Conservation (phyloP, 1,140 invertebrate genomes). For the Achroia grisella region DNA sequence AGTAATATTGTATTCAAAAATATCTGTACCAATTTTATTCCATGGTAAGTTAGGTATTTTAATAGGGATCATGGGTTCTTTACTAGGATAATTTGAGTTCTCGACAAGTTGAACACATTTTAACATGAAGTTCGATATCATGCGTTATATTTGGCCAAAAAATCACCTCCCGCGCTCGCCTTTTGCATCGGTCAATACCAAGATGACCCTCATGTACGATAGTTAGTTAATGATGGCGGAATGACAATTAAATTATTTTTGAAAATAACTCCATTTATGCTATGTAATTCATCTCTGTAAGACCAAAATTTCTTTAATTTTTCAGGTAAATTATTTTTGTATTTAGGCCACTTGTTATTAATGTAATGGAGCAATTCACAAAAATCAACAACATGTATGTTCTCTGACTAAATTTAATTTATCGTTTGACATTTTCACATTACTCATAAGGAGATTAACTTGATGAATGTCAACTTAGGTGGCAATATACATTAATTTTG, state of each 20-base stretch:
- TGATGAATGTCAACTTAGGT: conserved; percentile 8
- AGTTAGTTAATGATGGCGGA: conserved; percentile 26
- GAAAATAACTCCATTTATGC: conserved; percentile 14
- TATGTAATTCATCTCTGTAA: conserved; percentile 16
- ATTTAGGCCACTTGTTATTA: neutral
- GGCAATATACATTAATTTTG: conserved; percentile 39
- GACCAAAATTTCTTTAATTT: conserved; percentile 8
- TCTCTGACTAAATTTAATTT: conserved; percentile 7
- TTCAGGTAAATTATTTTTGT: neutral
- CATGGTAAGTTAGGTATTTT: too few relatives aligned
- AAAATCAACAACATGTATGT: conserved; percentile 1
- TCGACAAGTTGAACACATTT: neutral
- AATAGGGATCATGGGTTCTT: too few relatives aligned
- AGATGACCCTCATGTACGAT: conserved; percentile 40
- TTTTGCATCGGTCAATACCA: conserved; percentile 22
- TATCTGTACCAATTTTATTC: too few relatives aligned
- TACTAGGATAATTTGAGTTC: too few relatives aligned
- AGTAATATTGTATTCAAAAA: too few relatives aligned
- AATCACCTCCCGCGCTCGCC: conserved; percentile 11
- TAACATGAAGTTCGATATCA: neutral
- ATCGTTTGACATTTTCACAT: conserved; percentile 13
- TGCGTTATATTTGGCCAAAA: conserved; percentile 7
- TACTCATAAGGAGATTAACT: conserved; percentile 17
- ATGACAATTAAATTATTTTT: conserved; percentile 33
- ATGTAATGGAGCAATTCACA: conserved; percentile 6